These are phyloP conservation scores for Drosophila conformis DNA, from an alignment of 2,888 invertebrate species.

Conservation along the genomic window DNA sequence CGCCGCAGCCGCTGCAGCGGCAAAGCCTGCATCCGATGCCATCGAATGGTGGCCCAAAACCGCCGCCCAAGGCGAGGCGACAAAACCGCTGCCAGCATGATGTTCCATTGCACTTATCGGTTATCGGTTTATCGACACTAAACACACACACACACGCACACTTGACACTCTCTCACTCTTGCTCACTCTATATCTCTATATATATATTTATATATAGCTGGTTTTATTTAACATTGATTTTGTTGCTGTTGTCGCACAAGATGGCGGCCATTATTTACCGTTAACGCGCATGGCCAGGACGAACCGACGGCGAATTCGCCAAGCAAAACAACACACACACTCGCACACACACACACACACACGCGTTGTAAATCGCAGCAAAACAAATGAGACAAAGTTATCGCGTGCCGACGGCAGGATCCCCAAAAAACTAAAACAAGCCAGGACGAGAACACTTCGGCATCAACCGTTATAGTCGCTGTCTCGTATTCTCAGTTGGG, in stretches of 20 bases:
- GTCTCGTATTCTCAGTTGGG: conserved; percentile 11
- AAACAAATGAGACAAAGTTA: conserved; percentile 29
- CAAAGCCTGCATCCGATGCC: conserved; percentile 84
- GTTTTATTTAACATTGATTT: conserved; percentile 69
- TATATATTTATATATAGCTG: conserved; percentile 37
- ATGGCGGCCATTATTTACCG: conserved; percentile 82
- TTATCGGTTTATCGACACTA: conserved; percentile 1
- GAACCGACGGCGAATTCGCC: conserved; percentile 58
- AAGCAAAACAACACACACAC: conserved; percentile 22
- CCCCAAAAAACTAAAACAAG: conserved; percentile 3
- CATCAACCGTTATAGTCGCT: not conserved
- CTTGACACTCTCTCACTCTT: conserved; percentile 2
- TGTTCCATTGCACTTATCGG: conserved; percentile 88
- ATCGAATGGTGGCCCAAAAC: conserved; percentile 87
- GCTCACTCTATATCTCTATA: conserved; percentile 11
- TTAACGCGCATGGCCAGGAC: conserved; percentile 76
- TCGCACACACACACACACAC: not conserved
- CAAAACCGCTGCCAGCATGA: conserved; percentile 89
- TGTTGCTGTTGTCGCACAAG: conserved; percentile 54
- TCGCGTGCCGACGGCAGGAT: conserved; percentile 27
- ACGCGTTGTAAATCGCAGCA: conserved; percentile 31
- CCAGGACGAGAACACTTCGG: conserved; percentile 6
- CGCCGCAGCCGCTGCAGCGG: conserved; percentile 85
- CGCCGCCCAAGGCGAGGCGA: conserved; percentile 92
- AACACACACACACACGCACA: conserved; percentile 2